Evolutionary conservation across 2,113 vertebrate genomes (phyloP).

Genomic region (Ammodytes marinus): DNA sequence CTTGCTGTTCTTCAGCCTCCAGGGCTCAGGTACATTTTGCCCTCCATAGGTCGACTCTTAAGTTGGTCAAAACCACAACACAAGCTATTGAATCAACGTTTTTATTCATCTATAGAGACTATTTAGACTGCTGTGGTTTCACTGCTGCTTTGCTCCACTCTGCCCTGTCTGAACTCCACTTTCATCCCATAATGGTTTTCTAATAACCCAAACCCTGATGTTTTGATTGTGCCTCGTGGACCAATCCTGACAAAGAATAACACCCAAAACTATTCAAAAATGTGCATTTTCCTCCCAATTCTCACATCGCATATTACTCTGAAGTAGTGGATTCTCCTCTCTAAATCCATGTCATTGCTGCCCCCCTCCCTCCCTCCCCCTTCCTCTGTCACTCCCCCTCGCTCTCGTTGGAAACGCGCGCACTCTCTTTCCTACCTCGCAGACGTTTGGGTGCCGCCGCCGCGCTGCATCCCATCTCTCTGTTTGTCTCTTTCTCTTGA

Average conservation of each 20-base stretch:
- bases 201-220: neutral
- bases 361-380: constrained; percentile 28
- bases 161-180: constrained; percentile 2
- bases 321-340: constrained; percentile 43
- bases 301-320: constrained; percentile 39
- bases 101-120: neutral
- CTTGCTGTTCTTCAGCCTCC: neutral
- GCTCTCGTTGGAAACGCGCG: constrained; percentile 61
- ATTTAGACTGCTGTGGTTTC: neutral
- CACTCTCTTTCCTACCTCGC: constrained; percentile 67
- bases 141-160: neutral
- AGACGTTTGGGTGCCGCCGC: constrained; percentile 74
- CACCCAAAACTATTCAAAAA: neutral
- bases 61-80: neutral
- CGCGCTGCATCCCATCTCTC: constrained; percentile 65
- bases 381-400: constrained; percentile 34
- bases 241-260: neutral
- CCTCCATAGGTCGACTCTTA: neutral
- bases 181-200: constrained; percentile 11
- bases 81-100: neutral
- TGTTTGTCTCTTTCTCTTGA: constrained; percentile 34
- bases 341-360: constrained; percentile 56
- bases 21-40: neutral
- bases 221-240: neutral
- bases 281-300: neutral